Evolutionary conservation across 2,888 invertebrate species (phyloP).

Genomic region (Molanna angustata): DNA sequence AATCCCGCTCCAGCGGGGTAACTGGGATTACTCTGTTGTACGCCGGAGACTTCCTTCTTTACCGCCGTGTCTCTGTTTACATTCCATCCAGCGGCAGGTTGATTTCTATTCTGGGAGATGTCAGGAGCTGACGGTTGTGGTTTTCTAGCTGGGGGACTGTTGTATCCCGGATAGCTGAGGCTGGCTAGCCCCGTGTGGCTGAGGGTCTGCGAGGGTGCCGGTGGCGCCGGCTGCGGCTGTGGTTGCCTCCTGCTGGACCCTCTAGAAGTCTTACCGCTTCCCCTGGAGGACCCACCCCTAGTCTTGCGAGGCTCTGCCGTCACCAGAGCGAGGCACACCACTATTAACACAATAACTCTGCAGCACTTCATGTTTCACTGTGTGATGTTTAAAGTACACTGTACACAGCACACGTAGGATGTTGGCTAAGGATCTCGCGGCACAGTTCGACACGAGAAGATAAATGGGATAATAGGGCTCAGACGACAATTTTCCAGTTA

Average conservation of each 20-base stretch:
- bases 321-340: constrained; percentile 9
- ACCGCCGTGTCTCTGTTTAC: constrained; percentile 19
- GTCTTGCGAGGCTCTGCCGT: constrained; percentile 23
- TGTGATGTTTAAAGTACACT: constrained; percentile 13
- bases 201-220: constrained; percentile 1
- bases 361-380: constrained; percentile 25
- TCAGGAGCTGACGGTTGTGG: constrained; percentile 19
- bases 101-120: too few species aligned
- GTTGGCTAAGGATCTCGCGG: not conserved
- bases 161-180: constrained; percentile 29
- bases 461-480: constrained; percentile 29
- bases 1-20: constrained; percentile 11
- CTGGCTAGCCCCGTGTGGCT: constrained; percentile 26
- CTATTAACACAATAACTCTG: constrained; percentile 12
- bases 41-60: constrained; percentile 14
- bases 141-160: constrained; percentile 11
- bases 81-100: constrained; percentile 21
- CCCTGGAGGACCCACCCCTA: constrained; percentile 25
- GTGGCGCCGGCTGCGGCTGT: constrained; percentile 11
- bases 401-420: too few species aligned
- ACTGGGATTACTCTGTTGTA: constrained; percentile 15
- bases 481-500: constrained; percentile 28
- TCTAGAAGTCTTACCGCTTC: constrained; percentile 20
- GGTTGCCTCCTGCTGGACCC: constrained; percentile 19
- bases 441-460: constrained; percentile 26